Base-by-base conservation (phyloP, 2,113 vertebrate genomes). In the Lophotis ruficrista region DNA sequence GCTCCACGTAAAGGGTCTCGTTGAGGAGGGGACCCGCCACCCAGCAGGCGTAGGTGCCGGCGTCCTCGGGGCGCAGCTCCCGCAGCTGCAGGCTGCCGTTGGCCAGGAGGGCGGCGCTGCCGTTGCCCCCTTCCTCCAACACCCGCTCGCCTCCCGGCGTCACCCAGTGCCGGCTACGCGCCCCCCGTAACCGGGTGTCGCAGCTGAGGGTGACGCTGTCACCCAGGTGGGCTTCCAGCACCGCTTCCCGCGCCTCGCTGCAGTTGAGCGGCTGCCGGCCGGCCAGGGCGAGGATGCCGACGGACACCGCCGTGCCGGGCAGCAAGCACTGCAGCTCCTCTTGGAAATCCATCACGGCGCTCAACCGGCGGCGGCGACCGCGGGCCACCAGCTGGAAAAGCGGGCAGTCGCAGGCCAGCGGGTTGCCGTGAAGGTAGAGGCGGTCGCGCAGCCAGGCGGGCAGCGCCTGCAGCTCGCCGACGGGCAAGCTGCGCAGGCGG, bases 361-460 rank as follows among this genome's bases (percentile, higher is more conserved):
- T 99, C 48, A 99, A 96, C 54, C 98, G 98, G 76, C 99, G 98
- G 22, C 98, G 97, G 54, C 98, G 98, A 98, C 99, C 99, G 38
- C 99, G 99, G 8, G 98, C 97, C 1, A 99, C 98, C 88, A 99
- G 98, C 72, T 98, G 98, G 96, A 99, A 99, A 30, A 99, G 98
- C 23, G 97, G 97, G 65, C 99, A 99, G 97, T 98, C 96, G 77
- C 99, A 99, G 48, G 65, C 71, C 75, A 99, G 86, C 0, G 99
- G 98, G 97, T 99, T 99, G 96, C 97, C 98, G 91, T 99, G 99
- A 23, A 99, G 98, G 96, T 99, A 99, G 68, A 99, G 98, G 57
- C 99, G 99, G 7, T 99, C 99, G 71, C 98, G 99, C 64, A 99
- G 95, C 98, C 98, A 99, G 8, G 99, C 99, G 0, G 99, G 99